These are phyloP conservation scores for Stictocephala bisonia DNA, from an alignment of 2,888 invertebrate species.

Conservation along the genomic window DNA sequence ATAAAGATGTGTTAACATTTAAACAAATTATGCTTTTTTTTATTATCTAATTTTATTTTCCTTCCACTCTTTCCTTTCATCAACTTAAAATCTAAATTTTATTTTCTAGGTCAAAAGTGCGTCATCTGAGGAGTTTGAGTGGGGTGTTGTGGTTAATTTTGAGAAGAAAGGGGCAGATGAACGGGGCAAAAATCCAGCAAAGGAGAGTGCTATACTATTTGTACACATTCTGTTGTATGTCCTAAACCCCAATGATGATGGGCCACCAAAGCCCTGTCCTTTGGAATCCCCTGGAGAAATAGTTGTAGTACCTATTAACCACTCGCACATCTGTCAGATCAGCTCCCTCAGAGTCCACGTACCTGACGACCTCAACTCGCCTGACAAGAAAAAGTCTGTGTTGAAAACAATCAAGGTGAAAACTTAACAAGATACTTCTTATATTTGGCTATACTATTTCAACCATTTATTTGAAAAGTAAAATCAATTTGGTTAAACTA, in stretches of 20 bases:
- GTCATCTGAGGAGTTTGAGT: conserved; percentile 82
- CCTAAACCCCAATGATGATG: conserved; percentile 68
- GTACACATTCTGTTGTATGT: conserved; percentile 88
- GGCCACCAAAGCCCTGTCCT: conserved; percentile 77
- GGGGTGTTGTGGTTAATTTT: conserved; percentile 96
- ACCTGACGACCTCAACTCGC: conserved; percentile 88
- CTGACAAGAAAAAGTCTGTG: conserved; percentile 87
- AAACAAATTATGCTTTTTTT: too few relatives aligned
- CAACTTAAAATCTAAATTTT: too few relatives aligned
- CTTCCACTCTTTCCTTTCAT: too few relatives aligned
- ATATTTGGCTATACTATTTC: too few relatives aligned
- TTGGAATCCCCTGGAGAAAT: conserved; percentile 81
- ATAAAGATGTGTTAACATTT: too few relatives aligned
- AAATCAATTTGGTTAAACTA: too few relatives aligned
- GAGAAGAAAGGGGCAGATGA: conserved; percentile 71
- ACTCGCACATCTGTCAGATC: conserved; percentile 84
- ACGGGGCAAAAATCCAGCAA: conserved; percentile 66
- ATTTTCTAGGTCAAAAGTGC: conserved; percentile 78
- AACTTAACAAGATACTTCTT: too few relatives aligned
- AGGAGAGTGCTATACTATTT: conserved; percentile 76
- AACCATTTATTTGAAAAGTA: too few relatives aligned
- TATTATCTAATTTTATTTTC: too few relatives aligned
- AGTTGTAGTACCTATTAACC: conserved; percentile 86
- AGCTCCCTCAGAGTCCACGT: conserved; percentile 91
- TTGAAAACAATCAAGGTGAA: conserved; percentile 78